Evolutionary conservation across 2,888 invertebrate genomes (phyloP).

Genomic region (Spicauda simplicius): DNA sequence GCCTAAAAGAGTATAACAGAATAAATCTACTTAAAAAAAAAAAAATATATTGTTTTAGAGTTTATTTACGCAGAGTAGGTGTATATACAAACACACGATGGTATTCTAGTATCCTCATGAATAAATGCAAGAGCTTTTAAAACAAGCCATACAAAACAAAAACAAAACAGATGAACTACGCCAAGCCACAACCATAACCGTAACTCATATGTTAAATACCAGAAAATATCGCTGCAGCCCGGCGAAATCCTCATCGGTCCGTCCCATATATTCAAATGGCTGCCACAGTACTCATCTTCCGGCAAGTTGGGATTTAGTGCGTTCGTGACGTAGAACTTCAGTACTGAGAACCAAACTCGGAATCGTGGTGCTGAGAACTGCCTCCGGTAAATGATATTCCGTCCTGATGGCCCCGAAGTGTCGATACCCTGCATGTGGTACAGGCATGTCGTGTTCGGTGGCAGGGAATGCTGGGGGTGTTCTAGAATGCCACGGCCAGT

Average conservation of each 20-base stretch:
- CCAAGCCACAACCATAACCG: slow-evolving; percentile 19
- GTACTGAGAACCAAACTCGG: slow-evolving; percentile 93
- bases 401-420: slow-evolving; percentile 84
- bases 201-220: slow-evolving; percentile 78
- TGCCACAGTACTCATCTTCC: slow-evolving; percentile 91
- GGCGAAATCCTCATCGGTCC: slow-evolving; percentile 91
- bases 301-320: slow-evolving; percentile 87
- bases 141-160: neutral
- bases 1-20: no score
- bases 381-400: slow-evolving; percentile 82
- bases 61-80: no score
- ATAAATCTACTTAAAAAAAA: no score
- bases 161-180: neutral
- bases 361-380: slow-evolving; percentile 88
- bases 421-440: slow-evolving; percentile 91
- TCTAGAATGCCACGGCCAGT: slow-evolving; percentile 91
- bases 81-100: no score
- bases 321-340: slow-evolving; percentile 92
- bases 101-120: no score
- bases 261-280: slow-evolving; percentile 94
- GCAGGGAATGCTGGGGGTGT: slow-evolving; percentile 93
- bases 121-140: neutral
- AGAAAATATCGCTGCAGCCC: slow-evolving; percentile 91
- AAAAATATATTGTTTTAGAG: no score
- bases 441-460: slow-evolving; percentile 94